Percentiles rank a stretch among this genome's conserved stretches.
phyloP scores from a whole-genome alignment of 1,140 invertebrate genomes.

The Theocolax elegans region DNA sequence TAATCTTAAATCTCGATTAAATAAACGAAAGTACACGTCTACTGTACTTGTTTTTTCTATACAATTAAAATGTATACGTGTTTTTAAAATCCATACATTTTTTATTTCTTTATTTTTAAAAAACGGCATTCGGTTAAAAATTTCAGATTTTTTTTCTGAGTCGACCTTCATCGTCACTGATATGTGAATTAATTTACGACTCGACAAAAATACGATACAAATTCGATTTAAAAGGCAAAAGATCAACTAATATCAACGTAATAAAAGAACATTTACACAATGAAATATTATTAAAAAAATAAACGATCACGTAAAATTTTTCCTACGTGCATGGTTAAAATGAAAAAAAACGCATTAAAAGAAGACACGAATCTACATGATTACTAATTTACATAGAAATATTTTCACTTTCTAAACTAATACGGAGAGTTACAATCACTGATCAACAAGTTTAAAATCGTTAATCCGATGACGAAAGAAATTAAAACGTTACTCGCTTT shows the following conservation, averaged over 20 bases:
- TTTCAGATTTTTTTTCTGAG: not conserved
- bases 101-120: slow-evolving; percentile 19
- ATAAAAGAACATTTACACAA: slow-evolving; percentile 22
- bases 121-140: slow-evolving; percentile 5
- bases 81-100: slow-evolving; percentile 43
- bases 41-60: not conserved
- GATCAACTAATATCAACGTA: not conserved
- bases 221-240: not conserved
- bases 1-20: slow-evolving; percentile 26
- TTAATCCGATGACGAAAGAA: slow-evolving; percentile 21
- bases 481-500: slow-evolving; percentile 23
- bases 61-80: slow-evolving; percentile 39
- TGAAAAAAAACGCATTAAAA: not conserved
- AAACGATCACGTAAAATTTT: not conserved
- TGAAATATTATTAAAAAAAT: not conserved
- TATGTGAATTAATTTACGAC: slow-evolving; percentile 54
- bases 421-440: not conserved
- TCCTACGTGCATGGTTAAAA: not conserved
- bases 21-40: slow-evolving; percentile 13
- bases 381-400: slow-evolving; percentile 13
- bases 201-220: slow-evolving; percentile 20
- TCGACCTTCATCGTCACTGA: slow-evolving; percentile 47
- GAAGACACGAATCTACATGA: slow-evolving; percentile 19
- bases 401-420: slow-evolving; percentile 1
- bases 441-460: slow-evolving; percentile 8